Percentiles rank a stretch among this genome's conserved stretches.
Evolutionary conservation across 2,113 vertebrate genomes (phyloP).

Genomic region (Turdus rufiventris): DNA sequence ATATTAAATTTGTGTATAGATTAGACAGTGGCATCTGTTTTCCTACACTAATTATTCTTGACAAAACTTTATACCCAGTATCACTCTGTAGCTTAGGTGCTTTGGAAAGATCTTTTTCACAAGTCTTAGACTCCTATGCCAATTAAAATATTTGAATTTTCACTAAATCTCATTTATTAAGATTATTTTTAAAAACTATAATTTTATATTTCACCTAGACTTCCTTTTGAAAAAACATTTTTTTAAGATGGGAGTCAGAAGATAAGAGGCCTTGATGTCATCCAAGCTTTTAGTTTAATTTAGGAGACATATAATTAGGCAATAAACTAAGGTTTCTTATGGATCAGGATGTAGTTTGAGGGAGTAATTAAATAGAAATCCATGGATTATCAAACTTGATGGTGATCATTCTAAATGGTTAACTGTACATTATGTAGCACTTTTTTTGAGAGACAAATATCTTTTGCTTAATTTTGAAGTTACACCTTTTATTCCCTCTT

Average conservation of each 20-base stretch:
- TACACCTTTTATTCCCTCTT: background rate
- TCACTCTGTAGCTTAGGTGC: background rate
- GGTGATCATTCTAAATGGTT: background rate
- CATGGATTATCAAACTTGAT: background rate
- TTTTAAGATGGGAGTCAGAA: background rate
- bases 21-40: background rate
- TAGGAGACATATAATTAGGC: background rate
- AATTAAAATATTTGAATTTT: background rate
- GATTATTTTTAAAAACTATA: background rate
- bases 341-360: background rate
- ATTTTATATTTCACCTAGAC: background rate
- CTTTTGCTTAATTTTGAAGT: background rate
- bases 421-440: background rate
- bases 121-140: background rate
- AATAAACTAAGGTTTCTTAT: background rate
- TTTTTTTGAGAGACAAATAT: background rate
- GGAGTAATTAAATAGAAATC: background rate
- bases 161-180: background rate
- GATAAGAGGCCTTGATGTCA: background rate
- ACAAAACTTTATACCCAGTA: background rate
- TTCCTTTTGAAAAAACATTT: background rate
- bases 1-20: background rate
- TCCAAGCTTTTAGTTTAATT: background rate
- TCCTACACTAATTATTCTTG: background rate
- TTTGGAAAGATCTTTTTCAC: background rate